Evolutionary conservation across 2,888 invertebrate genomes (phyloP), one percentile per base, ranked within the genome.

Genomic region (Aplocera efformata): DNA sequence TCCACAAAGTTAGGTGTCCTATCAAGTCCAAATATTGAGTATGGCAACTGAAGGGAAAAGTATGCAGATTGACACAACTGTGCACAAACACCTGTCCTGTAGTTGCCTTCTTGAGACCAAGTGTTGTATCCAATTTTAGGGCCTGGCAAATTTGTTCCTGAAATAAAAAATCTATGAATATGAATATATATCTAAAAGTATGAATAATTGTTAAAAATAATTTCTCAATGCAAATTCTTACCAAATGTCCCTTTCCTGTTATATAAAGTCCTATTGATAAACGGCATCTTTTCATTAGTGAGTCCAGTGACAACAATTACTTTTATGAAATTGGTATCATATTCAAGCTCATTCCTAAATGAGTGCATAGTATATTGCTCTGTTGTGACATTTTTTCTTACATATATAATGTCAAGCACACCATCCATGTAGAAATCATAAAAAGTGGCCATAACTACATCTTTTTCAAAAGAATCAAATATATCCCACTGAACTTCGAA

Each of bases 1-100:
- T 99, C 98, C 0, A 99, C 96, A 84, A 99, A 99, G 83, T 99
- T 99, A 1, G 99, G 98, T 23, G 98, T 98, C 43, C 98, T 92
- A 1, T 99, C 99, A n/a, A 99, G 89, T 1, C 99, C 99, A 80
- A 99, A 99, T 52, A 98, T 94, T 0, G 95, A 94, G 75, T 97
- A 99, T 0, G 99, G 99, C 39, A 98, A 83, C 75, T 98, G 97
- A n/a, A 99, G 89, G 1, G 97, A 92, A 72, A 95, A 94, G 72
- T 98, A 95, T 1, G 97, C 95, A 11, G 97, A 96, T 75, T 98
- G 98, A 0, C 97, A 93, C 30, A 98, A 76, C 72, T 99, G 98
- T 0, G 95, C 94, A 34, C 96, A 95, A 9, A 93, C 92, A 13
- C 96, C 96, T 45, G 92, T 92, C 49, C 96, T 92, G 32, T 91